These are phyloP conservation scores for Nothoprocta perdicaria DNA, from an alignment of 2,113 vertebrate genomes.

Conservation along the genomic window DNA sequence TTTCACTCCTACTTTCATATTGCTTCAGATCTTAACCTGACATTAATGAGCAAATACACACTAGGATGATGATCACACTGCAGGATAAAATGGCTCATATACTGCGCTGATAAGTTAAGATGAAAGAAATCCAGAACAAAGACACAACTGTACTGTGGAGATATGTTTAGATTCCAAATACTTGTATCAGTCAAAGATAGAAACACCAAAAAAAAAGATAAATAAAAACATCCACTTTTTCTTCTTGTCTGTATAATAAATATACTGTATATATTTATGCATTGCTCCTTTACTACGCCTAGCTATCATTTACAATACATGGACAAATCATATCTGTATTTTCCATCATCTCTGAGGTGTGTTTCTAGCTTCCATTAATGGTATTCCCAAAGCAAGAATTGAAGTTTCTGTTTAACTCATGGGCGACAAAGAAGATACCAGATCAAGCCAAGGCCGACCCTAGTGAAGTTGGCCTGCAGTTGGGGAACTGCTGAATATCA, in stretches of 20 bases:
- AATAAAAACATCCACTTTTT: constrained; percentile 61
- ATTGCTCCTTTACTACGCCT: constrained; percentile 5
- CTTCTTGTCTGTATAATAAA: constrained; percentile 58
- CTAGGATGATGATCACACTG: constrained; percentile 58
- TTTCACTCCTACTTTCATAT: background rate
- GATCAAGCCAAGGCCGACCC: background rate
- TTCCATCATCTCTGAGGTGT: constrained; percentile 20
- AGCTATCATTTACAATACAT: constrained; percentile 32
- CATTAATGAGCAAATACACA: constrained; percentile 69
- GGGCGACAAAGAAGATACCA: constrained; percentile 23
- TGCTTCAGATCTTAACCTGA: constrained; percentile 68
- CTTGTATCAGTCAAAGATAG: constrained; percentile 77
- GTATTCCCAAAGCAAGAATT: background rate
- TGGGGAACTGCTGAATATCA: background rate
- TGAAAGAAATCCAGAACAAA: constrained; percentile 79
- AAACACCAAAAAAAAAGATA: constrained; percentile 63
- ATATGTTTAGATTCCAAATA: constrained; percentile 78
- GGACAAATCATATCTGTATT: constrained; percentile 27
- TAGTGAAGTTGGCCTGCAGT: background rate
- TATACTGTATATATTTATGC: constrained; percentile 48
- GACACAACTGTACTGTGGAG: constrained; percentile 73
- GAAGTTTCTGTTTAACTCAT: constrained; percentile 12
- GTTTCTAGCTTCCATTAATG: constrained; percentile 7
- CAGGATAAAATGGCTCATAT: constrained; percentile 64
- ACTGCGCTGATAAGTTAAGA: constrained; percentile 77